Base-by-base conservation (phyloP, 2,113 vertebrate genomes). In the Hyla sarda region DNA sequence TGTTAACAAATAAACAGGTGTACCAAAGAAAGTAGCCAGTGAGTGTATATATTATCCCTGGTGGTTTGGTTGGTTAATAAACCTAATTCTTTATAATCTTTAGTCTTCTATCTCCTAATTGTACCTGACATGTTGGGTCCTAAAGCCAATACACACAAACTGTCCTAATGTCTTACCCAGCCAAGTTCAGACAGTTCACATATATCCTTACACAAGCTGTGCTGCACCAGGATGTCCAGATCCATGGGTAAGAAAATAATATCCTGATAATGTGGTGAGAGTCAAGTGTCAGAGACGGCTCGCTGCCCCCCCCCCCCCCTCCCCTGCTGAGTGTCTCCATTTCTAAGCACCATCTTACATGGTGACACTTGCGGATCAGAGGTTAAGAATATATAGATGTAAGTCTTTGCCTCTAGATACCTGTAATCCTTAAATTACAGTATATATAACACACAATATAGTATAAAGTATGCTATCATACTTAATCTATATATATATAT, bases 311-410 rank as follows among this genome's bases (percentile, higher is more conserved):
- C n/a, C n/a, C n/a, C n/a, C n/a, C n/a, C n/a, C n/a, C n/a, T n/a
- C n/a, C n/a, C 88, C 81, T 65, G 14, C 80, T 28, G 16, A 23
- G 54, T 25, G 3, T 80, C 82, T 90, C 89, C 65, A 30, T 73
- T 47, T 69, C 82, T 82, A 84, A 50, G 65, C 87, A 14, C 28
- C 0, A 54, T 62, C 34, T 2, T 69, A 12, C 88, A 80, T 86
- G 88, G 41, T 78, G 88, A 82, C 17, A 5, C n/a, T 45, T 54
- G 5, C 1, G 73, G 84, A 77, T 65, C 84, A 90, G 81, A 80
- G 90, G 85, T 85, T 82, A 77, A 4, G 69, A 87, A 89, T 56
- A 84, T 65, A 78, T 87, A 77, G 74, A 54, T 83, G 67, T 88
- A 58, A 6, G 32, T 72, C 47, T 54, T 50, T 78, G 67, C 32